These are phyloP conservation scores for Agonopterix arenella DNA, from an alignment of 2,888 invertebrate genomes.

Conservation along the genomic window DNA sequence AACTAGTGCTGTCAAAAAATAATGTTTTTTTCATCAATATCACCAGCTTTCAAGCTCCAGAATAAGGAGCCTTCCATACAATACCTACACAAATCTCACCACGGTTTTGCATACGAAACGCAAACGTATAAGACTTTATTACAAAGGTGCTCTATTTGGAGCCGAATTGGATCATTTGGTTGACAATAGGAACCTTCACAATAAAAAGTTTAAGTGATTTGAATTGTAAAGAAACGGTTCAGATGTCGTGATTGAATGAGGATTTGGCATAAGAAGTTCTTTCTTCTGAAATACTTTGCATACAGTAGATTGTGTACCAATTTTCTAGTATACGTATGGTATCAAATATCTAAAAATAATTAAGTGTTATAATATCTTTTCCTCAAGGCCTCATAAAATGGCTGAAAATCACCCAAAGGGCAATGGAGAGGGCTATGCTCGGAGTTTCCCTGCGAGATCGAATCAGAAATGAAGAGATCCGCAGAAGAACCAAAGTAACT, in stretches of 20 bases:
- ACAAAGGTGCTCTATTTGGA: constrained; percentile 33
- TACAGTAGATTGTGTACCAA: neutral
- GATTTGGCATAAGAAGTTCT: neutral
- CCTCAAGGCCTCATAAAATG: no score
- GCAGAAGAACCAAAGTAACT: no score
- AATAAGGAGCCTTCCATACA: neutral
- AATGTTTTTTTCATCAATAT: no score
- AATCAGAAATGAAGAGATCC: no score
- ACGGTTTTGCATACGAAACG: constrained; percentile 52
- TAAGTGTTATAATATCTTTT: no score
- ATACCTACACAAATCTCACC: neutral
- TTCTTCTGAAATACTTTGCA: neutral
- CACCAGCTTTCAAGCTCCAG: no score
- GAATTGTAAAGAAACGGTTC: constrained; percentile 20
- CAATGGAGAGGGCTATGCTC: no score
- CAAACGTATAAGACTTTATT: constrained; percentile 63
- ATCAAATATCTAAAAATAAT: no score
- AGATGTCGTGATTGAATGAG: constrained; percentile 1
- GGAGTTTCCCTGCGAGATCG: no score
- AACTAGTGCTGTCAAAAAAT: no score
- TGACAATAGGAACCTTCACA: constrained; percentile 31
- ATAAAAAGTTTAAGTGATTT: constrained; percentile 30
- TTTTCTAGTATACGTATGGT: no score
- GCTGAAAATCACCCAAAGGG: no score
- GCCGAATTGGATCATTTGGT: constrained; percentile 35